These are phyloP conservation scores for Eupeodes latifasciatus DNA, from an alignment of 2,888 invertebrate genomes.

Conservation along the genomic window DNA sequence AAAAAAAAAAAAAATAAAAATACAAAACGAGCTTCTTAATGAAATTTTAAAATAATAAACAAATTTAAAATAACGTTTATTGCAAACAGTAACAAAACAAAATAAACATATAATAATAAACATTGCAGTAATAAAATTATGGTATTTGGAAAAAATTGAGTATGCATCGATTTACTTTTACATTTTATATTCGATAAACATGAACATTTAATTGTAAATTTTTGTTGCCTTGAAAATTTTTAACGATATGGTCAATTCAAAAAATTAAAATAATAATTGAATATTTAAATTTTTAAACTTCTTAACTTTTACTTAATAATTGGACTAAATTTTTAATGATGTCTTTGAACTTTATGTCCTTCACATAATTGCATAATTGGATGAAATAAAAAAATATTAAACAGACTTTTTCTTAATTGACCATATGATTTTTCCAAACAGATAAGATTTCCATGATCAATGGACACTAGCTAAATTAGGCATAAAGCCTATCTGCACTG, in stretches of 20 bases:
- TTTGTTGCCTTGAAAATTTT: neutral
- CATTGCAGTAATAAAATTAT: neutral
- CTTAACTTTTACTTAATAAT: too few species aligned
- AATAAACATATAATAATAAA: neutral
- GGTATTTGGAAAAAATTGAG: neutral
- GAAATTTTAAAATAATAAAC: conserved; percentile 26
- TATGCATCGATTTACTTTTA: neutral
- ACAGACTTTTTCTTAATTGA: too few species aligned
- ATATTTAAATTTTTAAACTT: too few species aligned
- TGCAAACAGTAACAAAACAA: neutral
- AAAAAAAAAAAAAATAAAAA: neutral
- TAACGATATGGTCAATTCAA: neutral
- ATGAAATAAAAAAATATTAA: too few species aligned
- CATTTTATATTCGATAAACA: neutral
- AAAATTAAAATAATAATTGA: too few species aligned
- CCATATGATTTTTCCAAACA: too few species aligned
- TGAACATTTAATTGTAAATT: neutral
- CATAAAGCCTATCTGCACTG: too few species aligned
- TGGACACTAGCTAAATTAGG: too few species aligned
- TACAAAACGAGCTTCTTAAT: conserved; percentile 2
- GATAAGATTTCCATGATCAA: too few species aligned
- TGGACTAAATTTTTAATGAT: too few species aligned
- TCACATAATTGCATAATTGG: too few species aligned
- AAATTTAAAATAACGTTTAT: conserved; percentile 30
- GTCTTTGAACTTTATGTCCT: too few species aligned